These are phyloP conservation scores for Spheniscus humboldti DNA, from an alignment of 2,797 vertebrate species.

Conservation along the genomic window DNA sequence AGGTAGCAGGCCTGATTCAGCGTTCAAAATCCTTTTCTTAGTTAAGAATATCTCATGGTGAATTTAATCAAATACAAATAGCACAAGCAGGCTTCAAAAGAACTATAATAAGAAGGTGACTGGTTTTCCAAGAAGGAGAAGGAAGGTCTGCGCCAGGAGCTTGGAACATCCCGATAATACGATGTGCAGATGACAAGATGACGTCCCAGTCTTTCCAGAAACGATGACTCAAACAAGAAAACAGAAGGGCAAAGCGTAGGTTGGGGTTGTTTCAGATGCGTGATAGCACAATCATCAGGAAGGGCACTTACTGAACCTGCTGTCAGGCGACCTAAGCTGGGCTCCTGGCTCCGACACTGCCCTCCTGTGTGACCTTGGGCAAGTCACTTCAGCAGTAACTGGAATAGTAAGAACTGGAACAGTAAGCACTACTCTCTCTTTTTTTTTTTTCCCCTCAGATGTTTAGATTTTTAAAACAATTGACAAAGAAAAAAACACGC, in stretches of 20 bases:
- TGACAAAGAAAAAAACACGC: not conserved
- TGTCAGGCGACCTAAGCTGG: not conserved
- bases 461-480: not conserved
- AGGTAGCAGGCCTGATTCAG: not conserved
- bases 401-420: not conserved
- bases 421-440: not conserved
- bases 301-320: not conserved
- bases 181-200: conserved; percentile 32
- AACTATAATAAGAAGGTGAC: conserved; percentile 70
- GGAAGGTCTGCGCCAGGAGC: conserved; percentile 26
- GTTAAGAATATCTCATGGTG: not conserved
- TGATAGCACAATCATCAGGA: not conserved
- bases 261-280: not conserved
- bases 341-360: not conserved
- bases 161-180: conserved; percentile 6
- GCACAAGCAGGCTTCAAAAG: conserved; percentile 26
- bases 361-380: not conserved
- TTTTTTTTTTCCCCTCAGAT: not conserved
- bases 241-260: not conserved
- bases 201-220: conserved; percentile 43
- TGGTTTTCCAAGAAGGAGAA: conserved; percentile 64
- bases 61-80: not conserved
- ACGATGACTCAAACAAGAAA: conserved; percentile 48
- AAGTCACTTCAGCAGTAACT: not conserved
- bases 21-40: conserved; percentile 13